Percentiles rank a stretch among this genome's conserved stretches.
Conservation (phyloP, 2,797 vertebrate species). For the Epinephelus malabaricus region DNA sequence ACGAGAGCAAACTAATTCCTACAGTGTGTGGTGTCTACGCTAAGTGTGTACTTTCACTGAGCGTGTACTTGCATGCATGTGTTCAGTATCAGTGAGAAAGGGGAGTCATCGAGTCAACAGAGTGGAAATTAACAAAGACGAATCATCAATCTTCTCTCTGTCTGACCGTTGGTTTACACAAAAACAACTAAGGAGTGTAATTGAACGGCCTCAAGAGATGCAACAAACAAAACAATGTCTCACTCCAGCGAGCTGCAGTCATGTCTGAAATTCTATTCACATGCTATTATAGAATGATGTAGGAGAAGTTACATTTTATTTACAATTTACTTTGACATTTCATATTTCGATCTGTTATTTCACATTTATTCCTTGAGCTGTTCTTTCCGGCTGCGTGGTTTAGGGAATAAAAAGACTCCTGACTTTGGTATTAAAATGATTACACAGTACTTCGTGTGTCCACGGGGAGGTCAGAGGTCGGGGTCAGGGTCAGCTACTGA, state of each 20-base stretch:
- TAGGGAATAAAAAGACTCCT: constrained; percentile 4
- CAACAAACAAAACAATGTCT: constrained; percentile 78
- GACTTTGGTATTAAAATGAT: constrained; percentile 29
- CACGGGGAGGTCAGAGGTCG: constrained; percentile 20
- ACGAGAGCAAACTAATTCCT: constrained; percentile 37
- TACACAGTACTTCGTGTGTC: not conserved
- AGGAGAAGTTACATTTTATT: constrained; percentile 65
- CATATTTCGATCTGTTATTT: constrained; percentile 60
- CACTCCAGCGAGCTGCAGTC: constrained; percentile 72
- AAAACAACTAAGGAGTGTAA: constrained; percentile 77
- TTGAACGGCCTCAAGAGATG: constrained; percentile 75
- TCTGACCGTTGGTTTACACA: constrained; percentile 75
- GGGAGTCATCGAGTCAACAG: constrained; percentile 70
- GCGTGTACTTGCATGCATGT: constrained; percentile 7
- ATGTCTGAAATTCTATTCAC: constrained; percentile 73
- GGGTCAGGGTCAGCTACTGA: not conserved
- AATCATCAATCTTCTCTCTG: constrained; percentile 80
- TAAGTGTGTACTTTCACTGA: constrained; percentile 38
- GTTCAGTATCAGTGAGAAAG: constrained; percentile 34
- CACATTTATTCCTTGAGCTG: constrained; percentile 13
- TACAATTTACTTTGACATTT: constrained; percentile 75
- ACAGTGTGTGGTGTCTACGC: constrained; percentile 41
- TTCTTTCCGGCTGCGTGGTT: constrained; percentile 11
- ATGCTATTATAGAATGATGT: constrained; percentile 55
- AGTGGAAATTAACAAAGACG: constrained; percentile 83